A percentile compares a stretch with the other conserved stretches of the same genome.
These are phyloP conservation scores for Odontesthes bonariensis DNA, from an alignment of 2,113 vertebrate genomes.

Conservation along the genomic window DNA sequence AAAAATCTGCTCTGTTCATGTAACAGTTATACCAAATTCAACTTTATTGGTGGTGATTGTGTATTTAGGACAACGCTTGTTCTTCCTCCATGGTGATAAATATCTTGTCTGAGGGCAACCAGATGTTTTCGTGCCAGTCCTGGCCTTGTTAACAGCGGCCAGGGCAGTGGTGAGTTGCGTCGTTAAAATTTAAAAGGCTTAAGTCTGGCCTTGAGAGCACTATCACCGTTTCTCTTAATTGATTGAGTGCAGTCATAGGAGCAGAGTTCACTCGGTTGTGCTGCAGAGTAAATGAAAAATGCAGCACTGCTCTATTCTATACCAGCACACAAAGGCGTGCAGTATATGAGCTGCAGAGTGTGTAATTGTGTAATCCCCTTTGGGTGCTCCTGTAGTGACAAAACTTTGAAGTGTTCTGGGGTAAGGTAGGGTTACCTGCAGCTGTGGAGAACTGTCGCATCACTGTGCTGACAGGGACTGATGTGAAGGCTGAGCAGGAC, in stretches of 20 bases:
- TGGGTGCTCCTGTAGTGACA: background rate
- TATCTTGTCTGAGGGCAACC: slow-evolving; percentile 53
- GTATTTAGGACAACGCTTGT: background rate
- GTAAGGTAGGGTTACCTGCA: background rate
- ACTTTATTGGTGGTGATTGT: background rate
- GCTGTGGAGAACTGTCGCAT: background rate
- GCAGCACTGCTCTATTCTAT: slow-evolving; percentile 26
- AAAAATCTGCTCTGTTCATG: background rate
- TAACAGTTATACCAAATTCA: background rate
- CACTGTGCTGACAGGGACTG: background rate
- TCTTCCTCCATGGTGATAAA: slow-evolving; percentile 31
- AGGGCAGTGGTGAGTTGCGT: slow-evolving; percentile 25
- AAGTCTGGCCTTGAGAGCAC: slow-evolving; percentile 44
- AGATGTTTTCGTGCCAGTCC: slow-evolving; percentile 48
- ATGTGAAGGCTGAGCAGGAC: background rate
- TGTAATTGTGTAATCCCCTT: background rate
- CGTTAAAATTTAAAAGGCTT: slow-evolving; percentile 59
- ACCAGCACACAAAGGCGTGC: slow-evolving; percentile 7
- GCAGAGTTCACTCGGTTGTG: slow-evolving; percentile 17
- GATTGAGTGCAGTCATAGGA: slow-evolving; percentile 14
- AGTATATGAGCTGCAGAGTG: slow-evolving; percentile 1
- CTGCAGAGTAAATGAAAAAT: slow-evolving; percentile 32
- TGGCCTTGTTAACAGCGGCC: slow-evolving; percentile 49
- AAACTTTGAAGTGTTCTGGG: background rate
- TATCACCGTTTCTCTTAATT: slow-evolving; percentile 50